Evolutionary conservation across 2,888 invertebrate species (phyloP), one percentile per base, ranked within the genome.

Genomic region (Asteroscopus sphinx): DNA sequence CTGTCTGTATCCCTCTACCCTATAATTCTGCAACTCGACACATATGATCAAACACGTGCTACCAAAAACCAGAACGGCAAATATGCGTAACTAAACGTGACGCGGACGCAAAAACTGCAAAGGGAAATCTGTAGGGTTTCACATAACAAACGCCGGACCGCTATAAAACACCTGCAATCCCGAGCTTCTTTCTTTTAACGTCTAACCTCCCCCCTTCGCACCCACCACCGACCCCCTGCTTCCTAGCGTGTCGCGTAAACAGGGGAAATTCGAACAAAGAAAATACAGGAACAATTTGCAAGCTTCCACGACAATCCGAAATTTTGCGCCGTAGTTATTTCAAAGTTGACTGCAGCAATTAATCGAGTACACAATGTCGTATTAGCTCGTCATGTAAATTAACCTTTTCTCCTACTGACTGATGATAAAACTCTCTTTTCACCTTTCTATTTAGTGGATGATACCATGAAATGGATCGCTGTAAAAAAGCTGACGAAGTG

Each of bases 161-260:
- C 83, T 77, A 82, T 82, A 83, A 85, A 86, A 83, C 79, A 85
- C 83, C 80, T 80, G 79, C 76, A 73, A 76, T 76, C 66, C 73
- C 58, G 58, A 67, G 66, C 62, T 77, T 77, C 75, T 73, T 75
- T 76, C 74, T 77, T 74, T 73, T 72, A 73, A 62, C 68, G 57
- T 73, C 47, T 64, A 63, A 68, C 65, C 67, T 60, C 40, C 55
- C 42, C 54, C 8, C 28, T 33, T 13, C 15, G 12, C 39, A 39
- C 49, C 64, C 52, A 21, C 40, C 55, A 40, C 13, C 37, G 16
- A 46, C 54, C 64, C 69, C 62, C 53, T 41, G 39, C 52, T 53
- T 62, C 67, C 57, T 71, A 70, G 68, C 75, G 73, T 77, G 77
- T 75, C 64, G 67, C 66, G 62, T 49, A 77, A 76, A 76, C 71